Percentiles rank a stretch among this genome's conserved stretches.
phyloP scores from a whole-genome alignment of 2,797 vertebrate genomes.

The Pantherophis alleghaniensis region DNA sequence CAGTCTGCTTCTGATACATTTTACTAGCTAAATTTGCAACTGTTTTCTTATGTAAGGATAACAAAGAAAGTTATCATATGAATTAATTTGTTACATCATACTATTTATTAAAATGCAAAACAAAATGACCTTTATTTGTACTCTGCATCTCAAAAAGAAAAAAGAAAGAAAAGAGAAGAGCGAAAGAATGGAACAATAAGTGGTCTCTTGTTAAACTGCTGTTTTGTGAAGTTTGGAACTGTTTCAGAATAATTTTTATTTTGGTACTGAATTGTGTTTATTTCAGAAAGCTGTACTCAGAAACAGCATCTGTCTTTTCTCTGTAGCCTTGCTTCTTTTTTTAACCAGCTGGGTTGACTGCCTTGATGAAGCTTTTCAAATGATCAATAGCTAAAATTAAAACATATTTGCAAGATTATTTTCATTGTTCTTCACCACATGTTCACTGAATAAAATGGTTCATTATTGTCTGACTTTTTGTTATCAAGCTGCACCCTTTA shows the following conservation, averaged over 20 bases:
- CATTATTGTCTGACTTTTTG: slow-evolving; percentile 49
- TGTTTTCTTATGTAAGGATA: slow-evolving; percentile 59
- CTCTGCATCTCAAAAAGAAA: slow-evolving; percentile 57
- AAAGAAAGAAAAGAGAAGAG: slow-evolving; percentile 8
- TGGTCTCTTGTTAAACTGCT: slow-evolving; percentile 66
- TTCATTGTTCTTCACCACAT: slow-evolving; percentile 67
- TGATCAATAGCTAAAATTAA: slow-evolving; percentile 65
- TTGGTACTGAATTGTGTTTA: slow-evolving; percentile 57
- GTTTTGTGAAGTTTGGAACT: slow-evolving; percentile 69
- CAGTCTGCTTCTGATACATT: slow-evolving; percentile 10
- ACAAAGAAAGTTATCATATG: slow-evolving; percentile 58
- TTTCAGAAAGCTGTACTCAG: slow-evolving; percentile 64
- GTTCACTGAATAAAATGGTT: slow-evolving; percentile 64
- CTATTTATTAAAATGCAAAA: slow-evolving; percentile 68
- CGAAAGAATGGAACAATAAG: slow-evolving; percentile 56
- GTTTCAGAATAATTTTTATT: slow-evolving; percentile 61
- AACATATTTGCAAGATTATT: slow-evolving; percentile 63
- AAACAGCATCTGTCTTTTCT: slow-evolving; percentile 70
- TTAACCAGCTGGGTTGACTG: slow-evolving; percentile 57
- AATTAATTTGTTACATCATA: slow-evolving; percentile 62
- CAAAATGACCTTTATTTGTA: slow-evolving; percentile 58
- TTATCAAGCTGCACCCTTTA: slow-evolving; percentile 49
- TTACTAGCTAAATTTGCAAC: slow-evolving; percentile 33
- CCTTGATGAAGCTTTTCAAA: slow-evolving; percentile 69
- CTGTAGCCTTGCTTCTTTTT: slow-evolving; percentile 47